Evolutionary conservation across 1,140 invertebrate species (phyloP).

Genomic region (Frieseomelitta varia): DNA sequence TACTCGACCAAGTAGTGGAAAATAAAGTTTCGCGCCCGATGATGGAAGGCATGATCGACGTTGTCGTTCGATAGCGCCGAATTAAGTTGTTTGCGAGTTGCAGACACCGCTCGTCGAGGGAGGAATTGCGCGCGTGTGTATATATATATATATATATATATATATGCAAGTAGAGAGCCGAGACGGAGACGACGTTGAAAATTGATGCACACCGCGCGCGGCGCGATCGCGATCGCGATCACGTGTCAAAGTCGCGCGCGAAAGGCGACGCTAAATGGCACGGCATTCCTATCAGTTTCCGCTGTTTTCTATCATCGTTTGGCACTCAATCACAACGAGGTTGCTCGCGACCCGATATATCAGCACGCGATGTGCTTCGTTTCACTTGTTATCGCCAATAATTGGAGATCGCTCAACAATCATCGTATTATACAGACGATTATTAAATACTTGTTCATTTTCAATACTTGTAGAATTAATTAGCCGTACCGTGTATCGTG

Average conservation of each 20-base stretch:
- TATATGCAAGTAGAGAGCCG: not conserved
- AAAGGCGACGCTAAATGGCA: slow-evolving; percentile 54
- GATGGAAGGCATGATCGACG: not conserved
- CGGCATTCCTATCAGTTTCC: slow-evolving; percentile 35
- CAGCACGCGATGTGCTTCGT: not conserved
- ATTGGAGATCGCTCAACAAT: not conserved
- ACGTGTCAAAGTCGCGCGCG: slow-evolving; percentile 49
- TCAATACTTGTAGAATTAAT: not conserved
- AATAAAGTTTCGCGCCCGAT: not conserved
- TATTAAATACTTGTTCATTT: not conserved
- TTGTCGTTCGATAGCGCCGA: slow-evolving; percentile 26
- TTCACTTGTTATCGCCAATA: not conserved
- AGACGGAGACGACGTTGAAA: slow-evolving; percentile 29
- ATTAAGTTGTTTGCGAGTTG: slow-evolving; percentile 59
- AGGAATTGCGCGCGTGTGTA: not conserved
- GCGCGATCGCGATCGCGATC: slow-evolving; percentile 47
- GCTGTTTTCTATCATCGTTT: not conserved
- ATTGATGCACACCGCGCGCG: slow-evolving; percentile 59
- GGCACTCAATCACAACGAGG: not conserved
- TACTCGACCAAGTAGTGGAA: not conserved
- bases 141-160: not conserved
- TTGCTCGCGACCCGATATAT: not conserved
- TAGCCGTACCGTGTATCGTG: not conserved
- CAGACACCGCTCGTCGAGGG: not conserved
- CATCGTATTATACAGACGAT: not conserved